Conservation (phyloP, 1,140 invertebrate genomes). For the Bombyx mandarina region DNA sequence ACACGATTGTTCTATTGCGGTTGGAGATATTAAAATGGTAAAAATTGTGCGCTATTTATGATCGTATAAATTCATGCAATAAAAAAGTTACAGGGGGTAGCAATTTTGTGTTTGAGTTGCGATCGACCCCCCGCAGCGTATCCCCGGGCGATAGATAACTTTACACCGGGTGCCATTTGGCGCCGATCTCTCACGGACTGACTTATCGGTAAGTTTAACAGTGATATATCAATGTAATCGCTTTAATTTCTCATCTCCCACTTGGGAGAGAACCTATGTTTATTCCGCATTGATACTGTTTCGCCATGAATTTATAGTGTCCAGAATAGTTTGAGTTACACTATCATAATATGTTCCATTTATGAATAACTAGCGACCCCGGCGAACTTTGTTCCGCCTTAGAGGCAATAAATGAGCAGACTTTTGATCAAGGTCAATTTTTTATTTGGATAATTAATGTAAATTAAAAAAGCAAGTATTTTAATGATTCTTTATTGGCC, state of each 20-base stretch:
- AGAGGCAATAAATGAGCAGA: too few species aligned
- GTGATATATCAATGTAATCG: conserved; percentile 67
- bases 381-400: too few species aligned
- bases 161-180: conserved; percentile 57
- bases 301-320: conserved; percentile 9
- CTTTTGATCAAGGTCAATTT: too few species aligned
- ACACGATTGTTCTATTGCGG: too few species aligned
- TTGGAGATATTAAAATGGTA: too few species aligned
- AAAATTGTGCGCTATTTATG: too few species aligned
- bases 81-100: conserved; percentile 9
- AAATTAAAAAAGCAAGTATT: too few species aligned
- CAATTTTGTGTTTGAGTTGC: conserved; percentile 24
- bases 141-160: conserved; percentile 49
- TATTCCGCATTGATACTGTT: conserved; percentile 45
- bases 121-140: conserved; percentile 10
- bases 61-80: neutral
- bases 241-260: conserved; percentile 67
- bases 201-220: conserved; percentile 65
- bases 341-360: conserved; percentile 77
- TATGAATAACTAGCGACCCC: too few species aligned
- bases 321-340: conserved; percentile 16
- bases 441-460: too few species aligned
- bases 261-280: conserved; percentile 49
- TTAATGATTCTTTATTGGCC: too few species aligned
- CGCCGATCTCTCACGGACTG: conserved; percentile 49